These are phyloP conservation scores for Anolis apletophallus DNA, from an alignment of 2,797 vertebrate species.

Conservation along the genomic window DNA sequence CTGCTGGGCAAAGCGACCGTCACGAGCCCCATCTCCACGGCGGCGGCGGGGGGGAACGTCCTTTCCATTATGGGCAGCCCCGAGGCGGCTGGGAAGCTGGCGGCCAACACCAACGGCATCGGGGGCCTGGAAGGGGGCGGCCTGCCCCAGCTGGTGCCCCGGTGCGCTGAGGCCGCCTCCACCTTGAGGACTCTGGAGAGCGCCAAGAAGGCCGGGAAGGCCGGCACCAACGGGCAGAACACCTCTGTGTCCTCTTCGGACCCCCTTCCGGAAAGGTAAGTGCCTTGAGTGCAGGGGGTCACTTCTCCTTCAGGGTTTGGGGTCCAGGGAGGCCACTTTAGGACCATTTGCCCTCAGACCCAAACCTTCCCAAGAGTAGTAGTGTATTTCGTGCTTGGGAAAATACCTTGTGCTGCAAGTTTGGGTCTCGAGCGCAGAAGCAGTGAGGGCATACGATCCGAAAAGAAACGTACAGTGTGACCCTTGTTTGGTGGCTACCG, in stretches of 20 bases:
- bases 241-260: slow-evolving; percentile 76
- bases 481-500: too few relatives aligned
- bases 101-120: slow-evolving; percentile 77
- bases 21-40: slow-evolving; percentile 78
- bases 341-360: neutral
- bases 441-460: too few relatives aligned
- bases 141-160: slow-evolving; percentile 86
- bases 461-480: too few relatives aligned
- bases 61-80: slow-evolving; percentile 81
- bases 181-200: slow-evolving; percentile 81
- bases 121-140: slow-evolving; percentile 75
- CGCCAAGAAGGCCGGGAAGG: slow-evolving; percentile 83
- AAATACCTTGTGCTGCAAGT: too few relatives aligned
- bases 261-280: slow-evolving; percentile 81
- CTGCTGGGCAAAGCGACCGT: slow-evolving; percentile 85
- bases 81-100: slow-evolving; percentile 82
- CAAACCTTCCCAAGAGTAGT: too few relatives aligned
- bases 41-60: slow-evolving; percentile 80
- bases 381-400: too few relatives aligned
- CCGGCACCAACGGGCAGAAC: slow-evolving; percentile 81
- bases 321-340: too few relatives aligned
- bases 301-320: neutral
- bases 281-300: slow-evolving; percentile 22
- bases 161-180: slow-evolving; percentile 80
- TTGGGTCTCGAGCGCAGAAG: too few relatives aligned